Conservation (phyloP, 2,888 invertebrate genomes). For the Malacosoma neustria region DNA sequence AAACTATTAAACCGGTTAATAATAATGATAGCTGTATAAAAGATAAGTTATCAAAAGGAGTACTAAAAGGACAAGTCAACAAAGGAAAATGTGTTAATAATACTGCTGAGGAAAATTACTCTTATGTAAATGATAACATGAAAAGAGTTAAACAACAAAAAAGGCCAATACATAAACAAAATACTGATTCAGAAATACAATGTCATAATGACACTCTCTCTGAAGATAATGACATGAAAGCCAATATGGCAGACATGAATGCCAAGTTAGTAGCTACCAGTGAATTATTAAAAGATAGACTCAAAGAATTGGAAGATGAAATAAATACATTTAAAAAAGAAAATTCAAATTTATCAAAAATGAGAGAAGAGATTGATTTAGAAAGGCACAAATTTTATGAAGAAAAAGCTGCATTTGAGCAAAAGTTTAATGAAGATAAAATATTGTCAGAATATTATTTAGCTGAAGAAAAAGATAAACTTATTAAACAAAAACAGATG, state of each 20-base stretch:
- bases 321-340: constrained; percentile 69
- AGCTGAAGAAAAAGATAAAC: constrained; percentile 80
- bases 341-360: constrained; percentile 61
- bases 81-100: background rate
- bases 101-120: background rate
- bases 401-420: constrained; percentile 74
- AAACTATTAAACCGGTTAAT: constrained; percentile 33
- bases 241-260: constrained; percentile 59
- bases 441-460: constrained; percentile 78
- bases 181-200: constrained; percentile 29
- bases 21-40: background rate
- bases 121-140: background rate
- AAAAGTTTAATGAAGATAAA: constrained; percentile 78
- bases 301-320: constrained; percentile 80
- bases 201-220: constrained; percentile 38
- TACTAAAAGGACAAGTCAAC: no score
- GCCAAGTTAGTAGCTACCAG: constrained; percentile 70
- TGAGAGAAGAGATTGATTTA: constrained; percentile 76
- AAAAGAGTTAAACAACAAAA: constrained; percentile 9
- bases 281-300: constrained; percentile 75
- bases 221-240: constrained; percentile 41
- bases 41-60: no score
- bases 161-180: constrained; percentile 18
- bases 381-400: constrained; percentile 77
- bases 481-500: constrained; percentile 78